Percentiles rank a stretch among this genome's conserved stretches.
phyloP scores from a whole-genome alignment of 1,140 invertebrate species.

The Drosophila arawakana region DNA sequence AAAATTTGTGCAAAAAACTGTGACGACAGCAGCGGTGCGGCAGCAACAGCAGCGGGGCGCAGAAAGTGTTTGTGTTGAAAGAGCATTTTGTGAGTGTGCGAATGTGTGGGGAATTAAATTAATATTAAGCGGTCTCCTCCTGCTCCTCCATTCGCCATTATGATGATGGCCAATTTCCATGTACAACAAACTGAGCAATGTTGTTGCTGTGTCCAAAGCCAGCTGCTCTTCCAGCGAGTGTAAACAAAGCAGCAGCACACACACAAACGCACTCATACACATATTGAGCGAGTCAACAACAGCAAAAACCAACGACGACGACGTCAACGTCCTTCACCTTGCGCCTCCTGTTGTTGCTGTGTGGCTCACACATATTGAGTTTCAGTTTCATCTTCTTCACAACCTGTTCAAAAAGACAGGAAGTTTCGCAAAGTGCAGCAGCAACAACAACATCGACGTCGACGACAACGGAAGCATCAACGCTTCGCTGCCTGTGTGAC shows the following conservation, averaged over 20 bases:
- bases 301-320: constrained; percentile 9
- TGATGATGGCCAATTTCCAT: constrained; percentile 59
- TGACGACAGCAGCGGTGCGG: constrained; percentile 52
- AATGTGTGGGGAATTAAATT: constrained; percentile 56
- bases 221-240: constrained; percentile 72
- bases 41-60: constrained; percentile 13
- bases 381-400: constrained; percentile 72
- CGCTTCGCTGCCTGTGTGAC: constrained; percentile 47
- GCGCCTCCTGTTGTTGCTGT: constrained; percentile 45
- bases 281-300: constrained; percentile 12
- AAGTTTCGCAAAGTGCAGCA: constrained; percentile 75
- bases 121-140: constrained; percentile 61
- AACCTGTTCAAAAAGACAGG: constrained; percentile 75
- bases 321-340: constrained; percentile 69
- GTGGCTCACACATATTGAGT: constrained; percentile 62
- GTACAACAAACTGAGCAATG: constrained; percentile 19
- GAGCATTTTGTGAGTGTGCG: constrained; percentile 39
- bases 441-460: constrained; percentile 17
- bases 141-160: constrained; percentile 46
- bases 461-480: constrained; percentile 42
- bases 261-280: constrained; percentile 17
- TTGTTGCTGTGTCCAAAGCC: constrained; percentile 30
- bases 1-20: constrained; percentile 79
- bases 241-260: constrained; percentile 69
- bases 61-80: constrained; percentile 51